Conservation (phyloP, 1,140 invertebrate genomes). For the Pseudomyrmex concolor region DNA sequence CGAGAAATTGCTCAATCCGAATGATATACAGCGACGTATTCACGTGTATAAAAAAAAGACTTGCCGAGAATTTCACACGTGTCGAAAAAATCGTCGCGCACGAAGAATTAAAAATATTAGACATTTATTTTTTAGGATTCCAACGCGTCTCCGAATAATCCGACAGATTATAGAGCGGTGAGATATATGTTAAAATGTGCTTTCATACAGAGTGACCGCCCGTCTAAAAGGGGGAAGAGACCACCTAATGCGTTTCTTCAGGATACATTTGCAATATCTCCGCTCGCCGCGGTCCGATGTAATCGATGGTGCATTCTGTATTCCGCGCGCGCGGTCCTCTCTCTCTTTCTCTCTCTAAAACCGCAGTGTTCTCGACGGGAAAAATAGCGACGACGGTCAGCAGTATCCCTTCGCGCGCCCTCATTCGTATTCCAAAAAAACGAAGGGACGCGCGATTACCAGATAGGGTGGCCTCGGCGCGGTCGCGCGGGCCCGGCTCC, state of each 20-base stretch:
- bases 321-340: constrained; percentile 16
- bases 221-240: background rate
- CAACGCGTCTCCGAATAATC: background rate
- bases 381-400: constrained; percentile 53
- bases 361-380: constrained; percentile 2
- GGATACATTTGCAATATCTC: constrained; percentile 35
- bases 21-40: too few relatives aligned
- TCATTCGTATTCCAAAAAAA: constrained; percentile 73
- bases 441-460: constrained; percentile 71
- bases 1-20: background rate
- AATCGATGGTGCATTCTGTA: constrained; percentile 48
- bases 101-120: background rate
- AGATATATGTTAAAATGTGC: background rate
- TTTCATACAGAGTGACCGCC: background rate
- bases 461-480: constrained; percentile 63
- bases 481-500: constrained; percentile 34
- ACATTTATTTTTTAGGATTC: background rate
- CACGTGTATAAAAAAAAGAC: too few relatives aligned
- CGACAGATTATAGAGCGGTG: background rate
- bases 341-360: background rate
- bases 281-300: constrained; percentile 27
- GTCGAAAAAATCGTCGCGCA: background rate
- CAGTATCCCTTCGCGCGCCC: constrained; percentile 31
- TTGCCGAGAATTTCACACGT: too few relatives aligned
- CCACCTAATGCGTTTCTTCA: background rate